phyloP scores from a whole-genome alignment of 2,797 vertebrate genomes.

The Oreochromis mossambicus region DNA sequence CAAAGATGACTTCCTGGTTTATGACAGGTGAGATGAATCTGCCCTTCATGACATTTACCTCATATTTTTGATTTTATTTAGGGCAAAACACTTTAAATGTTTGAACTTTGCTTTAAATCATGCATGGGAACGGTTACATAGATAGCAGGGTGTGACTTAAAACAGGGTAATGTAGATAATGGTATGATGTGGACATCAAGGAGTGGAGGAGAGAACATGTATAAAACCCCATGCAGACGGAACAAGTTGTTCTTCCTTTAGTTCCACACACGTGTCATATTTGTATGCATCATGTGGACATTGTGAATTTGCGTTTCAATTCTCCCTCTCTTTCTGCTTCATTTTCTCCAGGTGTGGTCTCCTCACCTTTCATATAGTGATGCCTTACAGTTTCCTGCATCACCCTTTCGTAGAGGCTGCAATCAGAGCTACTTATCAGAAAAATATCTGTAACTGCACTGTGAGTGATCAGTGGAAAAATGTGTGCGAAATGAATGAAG shows the following conservation, averaged over 20 bases:
- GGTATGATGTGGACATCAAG: background rate
- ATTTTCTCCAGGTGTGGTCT: constrained; percentile 76
- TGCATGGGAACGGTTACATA: background rate
- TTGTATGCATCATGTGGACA: background rate
- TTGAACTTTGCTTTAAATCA: background rate
- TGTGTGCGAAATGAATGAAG: background rate
- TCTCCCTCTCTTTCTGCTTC: background rate
- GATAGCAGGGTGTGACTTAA: background rate
- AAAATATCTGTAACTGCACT: constrained; percentile 84
- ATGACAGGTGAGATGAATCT: constrained; percentile 65
- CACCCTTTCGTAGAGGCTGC: constrained; percentile 83
- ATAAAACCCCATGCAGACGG: background rate
- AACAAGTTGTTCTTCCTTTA: background rate
- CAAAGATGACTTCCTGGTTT: constrained; percentile 80
- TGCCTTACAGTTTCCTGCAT: constrained; percentile 85
- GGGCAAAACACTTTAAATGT: background rate
- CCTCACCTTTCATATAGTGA: constrained; percentile 85
- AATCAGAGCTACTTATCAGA: constrained; percentile 76
- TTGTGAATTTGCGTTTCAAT: background rate
- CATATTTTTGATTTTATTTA: background rate
- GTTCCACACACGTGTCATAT: background rate
- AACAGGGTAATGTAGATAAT: background rate
- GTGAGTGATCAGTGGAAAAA: constrained; percentile 51
- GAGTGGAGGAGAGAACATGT: background rate
- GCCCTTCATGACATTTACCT: background rate